Evolutionary conservation across 92 coral and sea anemone genomes (phyloP), one percentile per base, ranked within the genome.

Genomic region (Palythoa caribaeorum): DNA sequence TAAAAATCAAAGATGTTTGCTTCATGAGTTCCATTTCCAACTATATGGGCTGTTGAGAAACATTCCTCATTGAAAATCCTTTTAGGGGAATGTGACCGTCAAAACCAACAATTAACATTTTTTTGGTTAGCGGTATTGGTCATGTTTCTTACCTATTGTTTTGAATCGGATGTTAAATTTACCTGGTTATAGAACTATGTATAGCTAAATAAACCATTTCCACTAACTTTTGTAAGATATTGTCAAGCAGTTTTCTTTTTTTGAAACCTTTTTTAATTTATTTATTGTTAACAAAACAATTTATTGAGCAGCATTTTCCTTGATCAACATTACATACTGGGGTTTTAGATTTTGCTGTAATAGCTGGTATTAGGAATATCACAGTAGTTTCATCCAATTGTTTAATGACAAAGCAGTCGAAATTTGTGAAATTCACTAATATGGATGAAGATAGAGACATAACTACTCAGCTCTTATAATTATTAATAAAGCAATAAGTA

Each of bases 121-220:
- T 66, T 81, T 71, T 44, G 86, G 86, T 81, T 21, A 65, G 48
- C 13, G 6, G 48, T 81, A 81, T 81, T 81, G 86, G 6, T 48
- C 47, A 66, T 48, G 86, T 68, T 19, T 13, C 86, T 65, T 35
- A 60, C 40, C 28, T 10, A 5, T 35, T 47, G 86, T 81, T 81
- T 65, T 81, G 59, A 59, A 69, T 47, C 76, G 86, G 75, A 63
- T 12, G 76, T 39, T 65, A 38, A 40, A 63, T 66, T 81, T 12
- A 65, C 59, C 65, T 66, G 65, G 47, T 48, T 44, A 71, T 78
- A 81, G 52, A 81, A 44, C 86, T 81, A 81, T 21, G 86, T 81
- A 77, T 77, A 77, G 81, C 81, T 77, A 77, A 77, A 77, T 77
- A 81, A 65, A 68, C 66, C 63, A 8, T 62, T 79, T 17, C n/a